These are phyloP conservation scores for Cinclus cinclus DNA, from an alignment of 2,113 vertebrate genomes.

Conservation along the genomic window DNA sequence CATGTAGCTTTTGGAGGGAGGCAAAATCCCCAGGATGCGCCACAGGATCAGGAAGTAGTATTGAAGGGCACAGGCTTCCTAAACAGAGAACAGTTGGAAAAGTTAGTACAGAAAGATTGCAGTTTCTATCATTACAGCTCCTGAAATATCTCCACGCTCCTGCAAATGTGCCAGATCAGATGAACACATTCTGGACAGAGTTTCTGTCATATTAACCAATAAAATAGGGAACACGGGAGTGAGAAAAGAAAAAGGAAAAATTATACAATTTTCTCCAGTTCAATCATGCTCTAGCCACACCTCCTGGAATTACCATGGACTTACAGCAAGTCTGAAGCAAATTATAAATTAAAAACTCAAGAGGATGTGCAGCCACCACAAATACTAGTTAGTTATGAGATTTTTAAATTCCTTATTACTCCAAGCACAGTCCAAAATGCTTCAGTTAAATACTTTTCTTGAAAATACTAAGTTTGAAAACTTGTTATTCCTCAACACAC, in stretches of 20 bases:
- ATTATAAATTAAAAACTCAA: background rate
- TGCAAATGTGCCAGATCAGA: background rate
- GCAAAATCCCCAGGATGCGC: slow-evolving; percentile 92
- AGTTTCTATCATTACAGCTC: background rate
- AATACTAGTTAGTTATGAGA: background rate
- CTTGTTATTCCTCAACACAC: background rate
- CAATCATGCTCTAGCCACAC: background rate
- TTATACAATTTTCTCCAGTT: background rate
- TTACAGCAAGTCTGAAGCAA: background rate
- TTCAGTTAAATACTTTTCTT: background rate
- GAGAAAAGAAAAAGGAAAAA: background rate
- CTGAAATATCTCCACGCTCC: background rate
- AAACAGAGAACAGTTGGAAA: background rate
- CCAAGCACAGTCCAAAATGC: background rate
- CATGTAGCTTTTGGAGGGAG: slow-evolving; percentile 90
- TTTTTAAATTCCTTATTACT: background rate
- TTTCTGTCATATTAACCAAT: background rate
- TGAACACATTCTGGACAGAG: background rate
- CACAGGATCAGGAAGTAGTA: slow-evolving; percentile 96
- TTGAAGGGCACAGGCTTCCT: slow-evolving; percentile 98
- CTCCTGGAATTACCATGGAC: background rate
- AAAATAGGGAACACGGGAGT: background rate
- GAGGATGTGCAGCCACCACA: background rate
- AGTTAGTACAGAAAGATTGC: background rate
- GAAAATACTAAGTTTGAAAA: background rate